Evolutionary conservation across 2,888 invertebrate genomes (phyloP), one percentile per base, ranked within the genome.

Genomic region (Amblyjoppa fuscipennis): DNA sequence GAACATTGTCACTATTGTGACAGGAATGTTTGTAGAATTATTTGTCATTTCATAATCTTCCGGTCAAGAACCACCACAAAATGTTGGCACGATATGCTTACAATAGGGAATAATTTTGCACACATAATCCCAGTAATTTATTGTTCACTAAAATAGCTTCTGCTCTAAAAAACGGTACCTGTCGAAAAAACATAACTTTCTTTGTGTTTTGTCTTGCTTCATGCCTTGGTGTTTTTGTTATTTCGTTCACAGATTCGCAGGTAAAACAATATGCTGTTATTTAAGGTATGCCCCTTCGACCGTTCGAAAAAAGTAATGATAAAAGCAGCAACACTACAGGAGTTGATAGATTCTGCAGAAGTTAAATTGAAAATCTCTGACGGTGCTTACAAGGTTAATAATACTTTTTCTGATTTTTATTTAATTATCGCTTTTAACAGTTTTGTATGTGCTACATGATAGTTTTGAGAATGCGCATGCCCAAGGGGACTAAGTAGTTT

Each of bases 261-360:
- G 59, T 20, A 16, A 16, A 9, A 25, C 59, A 59, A n/a, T 20
- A 59, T 59, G 59, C 59, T 28, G n/a, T 20, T 59, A 25, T 59
- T 59, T 59, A 59, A 59, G n/a, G 59, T 28, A n/a, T n/a, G 3
- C 7, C n/a, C 59, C 59, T 59, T 20, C 25, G 59, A n/a, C 59
- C 20, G 59, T 16, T 9, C n/a, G 25, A 59, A 9, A 16, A 59
- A 59, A 25, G 59, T 59, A 0, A 9, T 59, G 25, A 59, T 59
- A 25, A 20, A 20, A 53, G 53, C 53, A 53, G 53, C 16, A 16
- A 5, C 53, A 53, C 53, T 53, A 20, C 53, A 16, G 53, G 53
- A 20, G 16, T 53, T 53, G 20, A 53, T 53, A 53, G 53, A 53
- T n/a, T n/a, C 16, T 53, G 53, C 53, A 53, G n/a, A 53, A 53